These are phyloP conservation scores for Mormyrops boulengeri DNA, from an alignment of 2,797 vertebrate species.

Conservation along the genomic window DNA sequence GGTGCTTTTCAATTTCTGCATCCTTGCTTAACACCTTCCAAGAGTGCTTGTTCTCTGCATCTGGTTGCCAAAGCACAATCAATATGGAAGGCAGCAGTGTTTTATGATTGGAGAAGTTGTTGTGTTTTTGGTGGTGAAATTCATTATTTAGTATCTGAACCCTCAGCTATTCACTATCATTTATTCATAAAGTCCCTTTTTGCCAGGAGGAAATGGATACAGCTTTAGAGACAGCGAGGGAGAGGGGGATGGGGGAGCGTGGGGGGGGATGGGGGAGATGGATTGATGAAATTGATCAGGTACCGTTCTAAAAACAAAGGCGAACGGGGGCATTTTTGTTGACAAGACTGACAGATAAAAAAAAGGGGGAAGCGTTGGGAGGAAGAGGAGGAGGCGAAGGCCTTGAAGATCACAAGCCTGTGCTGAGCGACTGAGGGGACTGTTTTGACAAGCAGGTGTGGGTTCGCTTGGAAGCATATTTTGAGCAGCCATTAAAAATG, in stretches of 20 bases:
- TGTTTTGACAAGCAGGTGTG: constrained; percentile 79
- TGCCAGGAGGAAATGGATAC: constrained; percentile 99
- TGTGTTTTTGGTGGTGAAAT: constrained; percentile 99
- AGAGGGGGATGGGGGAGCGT: constrained; percentile 50
- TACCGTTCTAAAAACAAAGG: constrained; percentile 93
- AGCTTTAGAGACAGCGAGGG: constrained; percentile 84
- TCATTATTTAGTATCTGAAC: constrained; percentile 99
- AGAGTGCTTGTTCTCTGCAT: constrained; percentile 91
- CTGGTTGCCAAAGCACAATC: constrained; percentile 99
- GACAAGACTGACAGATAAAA: constrained; percentile 84
- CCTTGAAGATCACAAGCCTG: constrained; percentile 89
- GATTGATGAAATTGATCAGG: constrained; percentile 88
- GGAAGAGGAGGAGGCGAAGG: constrained; percentile 74
- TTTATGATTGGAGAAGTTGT: constrained; percentile 99
- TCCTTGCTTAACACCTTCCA: constrained; percentile 78
- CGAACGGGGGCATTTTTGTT: constrained; percentile 81
- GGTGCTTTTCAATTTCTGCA: constrained; percentile 51
- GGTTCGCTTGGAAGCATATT: constrained; percentile 61
- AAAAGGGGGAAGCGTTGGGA: constrained; percentile 60
- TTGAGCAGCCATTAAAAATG: constrained; percentile 91
- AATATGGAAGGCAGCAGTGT: constrained; percentile 99
- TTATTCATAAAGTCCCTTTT: constrained; percentile 99
- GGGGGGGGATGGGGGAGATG: constrained; percentile 59
- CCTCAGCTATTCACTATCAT: constrained; percentile 99
- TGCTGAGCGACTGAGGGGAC: constrained; percentile 76